Base-by-base conservation (phyloP, 2,888 invertebrate species). In the Eretmocerus hayati region DNA sequence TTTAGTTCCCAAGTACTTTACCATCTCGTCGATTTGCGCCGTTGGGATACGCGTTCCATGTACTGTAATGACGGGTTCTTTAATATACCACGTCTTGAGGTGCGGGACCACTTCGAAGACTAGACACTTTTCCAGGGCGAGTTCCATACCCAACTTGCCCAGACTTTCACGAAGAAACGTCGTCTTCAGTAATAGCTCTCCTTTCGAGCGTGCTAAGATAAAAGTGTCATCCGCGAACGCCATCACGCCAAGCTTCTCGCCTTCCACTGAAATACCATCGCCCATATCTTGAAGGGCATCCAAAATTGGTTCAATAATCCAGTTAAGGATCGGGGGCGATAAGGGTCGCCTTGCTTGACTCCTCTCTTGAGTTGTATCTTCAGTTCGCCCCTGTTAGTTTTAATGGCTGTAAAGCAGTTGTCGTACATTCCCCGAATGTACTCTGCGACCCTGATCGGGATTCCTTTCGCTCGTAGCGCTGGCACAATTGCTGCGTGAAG, bases 271-370 rank as follows among this genome's bases (percentile, higher is more conserved):
- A 3, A 35, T 35, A 4, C 35, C 35, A 9, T 15, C 35, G 3
- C 16, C 9, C 2, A 13, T 40, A 3, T 5, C 44, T 2, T 23
- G 35, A 2, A 32, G 13, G 8, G 30, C 23, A 4, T 42, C 43
- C 6, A 44, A 3, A 1, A 44, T 5, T n/a, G 38, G 45, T n/a
- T 45, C 39, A 5, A 39, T 22, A 2, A 21, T 22, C 9, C 52
- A 3, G 6, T 53, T 48, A 19, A 56, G 56, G 0, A 53, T 3
- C 2, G 56, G 36, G 0, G 56, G 56, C 0, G 56, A 54, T 1
- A 57, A 0, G 71, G 74, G 70, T 75, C 75, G 65, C 75, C 64
- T 71, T 73, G 71, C 70, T 71, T 73, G 66, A 76, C 66, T 62
- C 72, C 69, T 67, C 69, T 19, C 1, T 15, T n/a, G 0, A 56